Base-by-base conservation (phyloP, 2,888 invertebrate species). In the Leucophora obtusa region DNA sequence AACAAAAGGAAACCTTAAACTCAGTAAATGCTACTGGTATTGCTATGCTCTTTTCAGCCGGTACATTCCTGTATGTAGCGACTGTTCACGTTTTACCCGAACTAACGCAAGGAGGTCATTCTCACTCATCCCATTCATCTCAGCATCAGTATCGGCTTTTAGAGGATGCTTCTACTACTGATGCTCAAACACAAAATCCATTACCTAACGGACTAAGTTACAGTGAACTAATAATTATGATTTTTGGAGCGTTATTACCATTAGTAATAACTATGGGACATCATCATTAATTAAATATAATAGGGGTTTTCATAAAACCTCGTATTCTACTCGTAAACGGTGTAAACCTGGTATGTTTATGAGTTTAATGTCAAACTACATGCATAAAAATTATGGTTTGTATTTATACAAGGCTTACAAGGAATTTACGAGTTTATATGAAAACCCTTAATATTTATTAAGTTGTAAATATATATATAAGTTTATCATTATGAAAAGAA, bases 71-170 rank as follows among this genome's bases (percentile, higher is more conserved):
- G 0, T 99, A 99, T 89, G 99, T 99, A 2, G 98, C 99, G 0
- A 99, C 99, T 0, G 98, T 99, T 0, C 99, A 99, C 90, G 98
- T 99, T 0, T 89, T 99, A 62, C 99, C 99, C 0, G 99, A 99
- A 90, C 91, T 99, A 9, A 96, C 96, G 70, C 92, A 93, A 76
- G 91, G 91, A 0, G 92, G 92, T 80, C 88, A 90, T 1, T 89
- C 91, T 84, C 85, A 80, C 86, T 14, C 84, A 70, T 14, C 74
- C 0, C 79, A 75, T 58, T 80, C 82, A 4, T 81, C 58, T 14
- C 73, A 89, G 85, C 83, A 84, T 69, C 86, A 88, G n/a, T 88
- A 88, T 66, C 86, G 85, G 18, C 60, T 83, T 4, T 50, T 91
- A 85, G 87, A 88, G 86, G 85, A 85, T 56, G 79, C 84, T 0